These are phyloP conservation scores for Drosophila punjabiensis DNA, from an alignment of 1,140 invertebrate species.

Conservation along the genomic window DNA sequence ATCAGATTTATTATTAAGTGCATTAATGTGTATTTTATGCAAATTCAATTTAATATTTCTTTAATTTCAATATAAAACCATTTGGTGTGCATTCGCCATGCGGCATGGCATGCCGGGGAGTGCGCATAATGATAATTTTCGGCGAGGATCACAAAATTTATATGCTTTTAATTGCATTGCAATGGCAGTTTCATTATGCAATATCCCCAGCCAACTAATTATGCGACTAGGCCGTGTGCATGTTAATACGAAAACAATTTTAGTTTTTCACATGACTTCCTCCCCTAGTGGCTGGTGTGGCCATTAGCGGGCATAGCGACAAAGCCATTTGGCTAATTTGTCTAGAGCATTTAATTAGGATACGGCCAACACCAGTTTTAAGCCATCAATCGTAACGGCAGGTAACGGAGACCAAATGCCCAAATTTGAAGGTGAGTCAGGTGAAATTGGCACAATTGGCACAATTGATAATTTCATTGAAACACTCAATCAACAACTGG, in stretches of 20 bases:
- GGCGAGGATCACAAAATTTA: slow-evolving; percentile 57
- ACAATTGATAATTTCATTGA: slow-evolving; percentile 81
- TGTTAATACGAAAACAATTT: slow-evolving; percentile 59
- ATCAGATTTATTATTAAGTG: slow-evolving; percentile 77
- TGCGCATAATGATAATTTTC: slow-evolving; percentile 64
- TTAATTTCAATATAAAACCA: slow-evolving; percentile 75
- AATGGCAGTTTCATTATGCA: slow-evolving; percentile 73
- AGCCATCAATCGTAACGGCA: slow-evolving; percentile 4
- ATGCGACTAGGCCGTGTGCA: slow-evolving; percentile 32
- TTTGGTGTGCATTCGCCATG: slow-evolving; percentile 53
- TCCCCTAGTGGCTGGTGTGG: slow-evolving; percentile 3
- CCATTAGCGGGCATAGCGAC: slow-evolving; percentile 31
- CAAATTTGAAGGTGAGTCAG: slow-evolving; percentile 13
- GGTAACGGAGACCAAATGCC: too few relatives aligned
- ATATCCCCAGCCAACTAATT: slow-evolving; percentile 51
- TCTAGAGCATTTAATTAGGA: slow-evolving; percentile 40
- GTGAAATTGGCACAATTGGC: slow-evolving; percentile 73
- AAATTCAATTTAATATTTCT: slow-evolving; percentile 69
- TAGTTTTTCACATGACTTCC: slow-evolving; percentile 40
- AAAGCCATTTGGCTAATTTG: slow-evolving; percentile 48
- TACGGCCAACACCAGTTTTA: not conserved
- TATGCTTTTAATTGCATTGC: slow-evolving; percentile 77
- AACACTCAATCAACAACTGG: slow-evolving; percentile 78
- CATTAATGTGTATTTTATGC: slow-evolving; percentile 62
- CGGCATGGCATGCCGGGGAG: slow-evolving; percentile 9